These are phyloP conservation scores for Ascidia mentula DNA, from an alignment of 23 tunicate genomes.

Conservation along the genomic window DNA sequence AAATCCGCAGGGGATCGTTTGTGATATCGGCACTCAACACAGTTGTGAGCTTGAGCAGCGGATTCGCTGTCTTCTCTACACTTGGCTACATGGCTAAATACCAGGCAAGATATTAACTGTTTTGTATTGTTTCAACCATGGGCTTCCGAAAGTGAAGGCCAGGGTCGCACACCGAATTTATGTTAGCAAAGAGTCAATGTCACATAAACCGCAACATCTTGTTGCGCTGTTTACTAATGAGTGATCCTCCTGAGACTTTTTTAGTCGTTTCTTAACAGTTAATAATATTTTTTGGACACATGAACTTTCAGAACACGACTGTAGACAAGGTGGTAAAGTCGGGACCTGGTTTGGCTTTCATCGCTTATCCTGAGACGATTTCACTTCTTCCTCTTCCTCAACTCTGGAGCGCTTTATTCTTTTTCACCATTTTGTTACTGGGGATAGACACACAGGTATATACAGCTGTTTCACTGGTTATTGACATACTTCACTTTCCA, in stretches of 20 bases:
- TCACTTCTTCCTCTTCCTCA: conserved; percentile 8
- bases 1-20: background rate
- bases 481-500: no score
- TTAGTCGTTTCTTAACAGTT: no score
- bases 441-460: conserved; percentile 11
- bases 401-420: conserved; percentile 3
- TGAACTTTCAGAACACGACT: conserved; percentile 5
- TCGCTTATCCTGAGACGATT: conserved; percentile 6
- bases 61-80: background rate
- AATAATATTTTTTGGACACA: no score
- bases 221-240: no score
- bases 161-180: no score
- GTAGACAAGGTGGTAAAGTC: conserved; percentile 2
- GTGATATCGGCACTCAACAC: background rate
- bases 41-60: background rate
- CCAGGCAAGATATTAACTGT: background rate
- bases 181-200: no score
- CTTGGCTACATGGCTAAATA: background rate
- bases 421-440: background rate
- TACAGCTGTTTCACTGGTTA: no score
- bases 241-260: no score
- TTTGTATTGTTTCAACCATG: no score
- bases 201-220: no score
- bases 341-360: conserved; percentile 6
- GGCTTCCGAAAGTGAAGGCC: no score